A percentile compares a stretch with the other conserved stretches of the same genome.
Conservation (phyloP, 2,888 invertebrate species). For the Trilocha varians region DNA sequence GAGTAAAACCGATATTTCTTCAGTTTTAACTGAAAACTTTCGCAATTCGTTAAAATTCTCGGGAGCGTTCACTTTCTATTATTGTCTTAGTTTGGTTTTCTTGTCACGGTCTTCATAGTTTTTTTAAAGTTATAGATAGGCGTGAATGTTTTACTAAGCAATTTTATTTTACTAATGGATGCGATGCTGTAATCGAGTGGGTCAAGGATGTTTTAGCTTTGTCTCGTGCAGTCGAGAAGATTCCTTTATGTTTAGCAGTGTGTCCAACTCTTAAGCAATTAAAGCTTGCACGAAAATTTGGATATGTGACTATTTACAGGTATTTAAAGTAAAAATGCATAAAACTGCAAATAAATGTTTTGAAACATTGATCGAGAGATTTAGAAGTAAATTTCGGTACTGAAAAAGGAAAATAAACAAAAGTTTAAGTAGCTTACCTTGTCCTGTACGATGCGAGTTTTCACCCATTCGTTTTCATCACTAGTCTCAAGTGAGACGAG, state of each 20-base stretch:
- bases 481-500: conserved; percentile 88
- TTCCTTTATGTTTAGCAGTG: background rate
- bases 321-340: no score
- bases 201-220: conserved; percentile 25
- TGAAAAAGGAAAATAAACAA: no score
- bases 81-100: conserved; percentile 19
- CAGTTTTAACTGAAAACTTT: background rate
- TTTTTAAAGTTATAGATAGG: conserved; percentile 25
- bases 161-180: conserved; percentile 8
- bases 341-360: no score
- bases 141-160: conserved; percentile 30
- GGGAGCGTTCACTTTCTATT: conserved; percentile 18
- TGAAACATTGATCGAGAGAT: no score
- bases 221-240: conserved; percentile 1
- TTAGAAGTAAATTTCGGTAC: no score
- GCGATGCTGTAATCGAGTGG: conserved; percentile 19
- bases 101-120: conserved; percentile 27
- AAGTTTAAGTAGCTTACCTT: no score
- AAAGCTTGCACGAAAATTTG: no score
- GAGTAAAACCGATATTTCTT: background rate
- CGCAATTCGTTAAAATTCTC: background rate
- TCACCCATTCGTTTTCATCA: conserved; percentile 90
- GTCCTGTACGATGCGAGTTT: conserved; percentile 82
- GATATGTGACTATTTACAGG: no score
- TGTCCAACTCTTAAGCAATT: background rate